These are phyloP conservation scores for Coryphaenoides rupestris DNA, from an alignment of 2,113 vertebrate genomes.

Conservation along the genomic window DNA sequence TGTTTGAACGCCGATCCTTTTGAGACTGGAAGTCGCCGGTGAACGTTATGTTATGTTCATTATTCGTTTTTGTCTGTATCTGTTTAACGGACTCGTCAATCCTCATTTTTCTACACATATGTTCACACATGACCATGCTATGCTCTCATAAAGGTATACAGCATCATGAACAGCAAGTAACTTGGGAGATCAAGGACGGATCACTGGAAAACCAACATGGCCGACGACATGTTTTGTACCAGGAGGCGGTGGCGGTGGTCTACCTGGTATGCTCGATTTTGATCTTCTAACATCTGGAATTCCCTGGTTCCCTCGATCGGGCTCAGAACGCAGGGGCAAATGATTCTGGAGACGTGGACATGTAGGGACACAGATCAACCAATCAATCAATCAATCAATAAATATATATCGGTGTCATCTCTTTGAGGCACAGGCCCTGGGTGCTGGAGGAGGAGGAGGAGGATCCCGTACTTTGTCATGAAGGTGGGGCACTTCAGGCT, in stretches of 20 bases:
- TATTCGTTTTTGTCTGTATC: too few relatives aligned
- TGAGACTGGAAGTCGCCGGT: too few relatives aligned
- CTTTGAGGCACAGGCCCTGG: background rate
- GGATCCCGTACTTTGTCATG: constrained; percentile 59
- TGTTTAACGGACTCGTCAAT: too few relatives aligned
- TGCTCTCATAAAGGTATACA: too few relatives aligned
- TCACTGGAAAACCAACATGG: too few relatives aligned
- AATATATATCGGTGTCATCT: background rate
- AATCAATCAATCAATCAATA: background rate
- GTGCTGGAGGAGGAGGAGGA: background rate
- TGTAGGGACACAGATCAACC: constrained; percentile 4
- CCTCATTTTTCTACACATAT: too few relatives aligned
- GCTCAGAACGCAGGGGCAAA: constrained; percentile 81
- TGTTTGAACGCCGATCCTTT: too few relatives aligned
- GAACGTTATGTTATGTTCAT: too few relatives aligned
- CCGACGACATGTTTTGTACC: background rate
- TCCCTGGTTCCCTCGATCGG: constrained; percentile 73
- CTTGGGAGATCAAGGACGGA: background rate
- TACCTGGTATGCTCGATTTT: constrained; percentile 82
- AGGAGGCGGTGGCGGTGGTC: background rate
- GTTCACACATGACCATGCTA: too few relatives aligned
- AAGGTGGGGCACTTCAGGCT: constrained; percentile 75
- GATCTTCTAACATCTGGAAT: constrained; percentile 60
- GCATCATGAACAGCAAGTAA: background rate
- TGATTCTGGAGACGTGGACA: constrained; percentile 63